Percentiles rank a stretch among this genome's conserved stretches.
Evolutionary conservation across 2,113 vertebrate genomes (phyloP).

Genomic region (Haliaeetus leucogaster): DNA sequence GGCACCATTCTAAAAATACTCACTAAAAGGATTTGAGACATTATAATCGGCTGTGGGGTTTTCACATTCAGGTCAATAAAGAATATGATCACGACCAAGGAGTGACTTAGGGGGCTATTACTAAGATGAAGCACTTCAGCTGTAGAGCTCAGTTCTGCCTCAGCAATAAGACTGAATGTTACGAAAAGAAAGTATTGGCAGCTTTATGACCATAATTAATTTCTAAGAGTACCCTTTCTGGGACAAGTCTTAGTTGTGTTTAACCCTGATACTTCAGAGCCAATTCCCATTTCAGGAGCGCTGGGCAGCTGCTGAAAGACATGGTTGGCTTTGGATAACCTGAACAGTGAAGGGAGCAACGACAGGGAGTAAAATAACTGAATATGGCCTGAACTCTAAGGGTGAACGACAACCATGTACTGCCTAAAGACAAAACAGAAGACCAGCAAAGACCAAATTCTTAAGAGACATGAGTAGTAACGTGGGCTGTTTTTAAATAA

Average conservation of each 20-base stretch:
- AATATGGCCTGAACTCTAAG: background rate
- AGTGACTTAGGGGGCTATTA: background rate
- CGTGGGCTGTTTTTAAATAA: background rate
- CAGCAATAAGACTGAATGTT: background rate
- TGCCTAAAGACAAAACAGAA: background rate
- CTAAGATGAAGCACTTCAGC: background rate
- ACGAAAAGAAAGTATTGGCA: background rate
- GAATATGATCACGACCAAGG: background rate
- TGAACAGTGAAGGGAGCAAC: background rate
- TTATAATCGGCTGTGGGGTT: background rate
- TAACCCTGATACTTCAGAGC: background rate
- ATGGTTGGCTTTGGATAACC: background rate
- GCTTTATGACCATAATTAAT: background rate
- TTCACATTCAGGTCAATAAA: background rate
- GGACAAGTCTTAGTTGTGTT: background rate
- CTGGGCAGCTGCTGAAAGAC: background rate
- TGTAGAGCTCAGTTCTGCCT: background rate
- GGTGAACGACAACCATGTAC: background rate
- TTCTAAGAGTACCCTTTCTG: background rate
- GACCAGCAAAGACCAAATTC: background rate
- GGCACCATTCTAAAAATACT: background rate
- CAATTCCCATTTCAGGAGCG: background rate
- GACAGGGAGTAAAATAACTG: background rate
- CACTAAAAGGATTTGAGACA: background rate
- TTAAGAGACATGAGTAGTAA: background rate